Evolutionary conservation across 2,113 vertebrate genomes (phyloP).

Genomic region (Thryonomys swinderianus): DNA sequence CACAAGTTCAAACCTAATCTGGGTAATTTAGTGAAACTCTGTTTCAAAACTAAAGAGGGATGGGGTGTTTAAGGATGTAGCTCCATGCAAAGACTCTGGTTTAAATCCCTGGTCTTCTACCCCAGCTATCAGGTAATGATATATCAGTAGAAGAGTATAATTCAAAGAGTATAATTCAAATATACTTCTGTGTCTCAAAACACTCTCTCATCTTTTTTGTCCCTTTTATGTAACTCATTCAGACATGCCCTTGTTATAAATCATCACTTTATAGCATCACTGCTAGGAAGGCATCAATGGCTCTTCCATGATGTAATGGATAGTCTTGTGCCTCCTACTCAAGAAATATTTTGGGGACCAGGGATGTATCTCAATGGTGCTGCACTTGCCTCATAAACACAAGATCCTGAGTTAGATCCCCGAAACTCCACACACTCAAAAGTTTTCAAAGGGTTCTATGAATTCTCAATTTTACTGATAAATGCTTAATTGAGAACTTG

Average conservation of each 20-base stretch:
- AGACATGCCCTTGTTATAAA: not conserved
- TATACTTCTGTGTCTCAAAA: not conserved
- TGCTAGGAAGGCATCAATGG: not conserved
- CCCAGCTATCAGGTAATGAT: not conserved
- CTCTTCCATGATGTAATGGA: not conserved
- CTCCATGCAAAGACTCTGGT: not conserved
- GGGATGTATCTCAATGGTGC: too few relatives aligned
- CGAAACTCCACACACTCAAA: too few relatives aligned
- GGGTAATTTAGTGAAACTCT: not conserved
- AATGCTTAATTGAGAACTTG: conserved; percentile 50
- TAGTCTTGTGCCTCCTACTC: not conserved
- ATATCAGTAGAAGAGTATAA: not conserved
- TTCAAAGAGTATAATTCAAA: conserved; percentile 1
- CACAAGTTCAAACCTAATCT: not conserved
- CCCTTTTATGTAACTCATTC: not conserved
- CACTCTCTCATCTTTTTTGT: not conserved
- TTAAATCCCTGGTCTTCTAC: not conserved
- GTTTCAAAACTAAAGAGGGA: not conserved
- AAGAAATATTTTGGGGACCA: not conserved
- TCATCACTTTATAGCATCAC: not conserved
- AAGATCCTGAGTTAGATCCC: too few relatives aligned
- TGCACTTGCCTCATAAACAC: too few relatives aligned
- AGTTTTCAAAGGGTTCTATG: not conserved
- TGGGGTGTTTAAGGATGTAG: not conserved
- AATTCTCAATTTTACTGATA: not conserved